Evolutionary conservation across 1,140 invertebrate genomes (phyloP), one percentile per base, ranked within the genome.

Genomic region (Dysdera silvatica): DNA sequence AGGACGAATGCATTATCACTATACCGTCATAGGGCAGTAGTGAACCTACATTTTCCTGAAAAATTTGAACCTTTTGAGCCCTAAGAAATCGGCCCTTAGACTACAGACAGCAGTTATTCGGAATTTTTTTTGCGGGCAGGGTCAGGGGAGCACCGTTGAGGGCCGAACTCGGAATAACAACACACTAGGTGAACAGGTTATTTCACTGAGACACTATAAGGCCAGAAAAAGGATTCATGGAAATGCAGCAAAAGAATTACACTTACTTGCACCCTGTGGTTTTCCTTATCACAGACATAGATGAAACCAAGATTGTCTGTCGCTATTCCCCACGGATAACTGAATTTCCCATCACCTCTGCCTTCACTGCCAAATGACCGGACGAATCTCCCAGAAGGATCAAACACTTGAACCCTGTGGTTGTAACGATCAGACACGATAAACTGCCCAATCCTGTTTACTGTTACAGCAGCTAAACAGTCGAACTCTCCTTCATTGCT

Each of bases 251-350:
- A 53, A 35, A 6, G 8, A 16, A 35, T 32, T 67, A 20, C 23
- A 18, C 28, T 59, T 35, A 61, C 63, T 56, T 73, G 75, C 64
- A 95, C 86, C 78, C 93, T 84, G 79, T 96, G 91, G 81, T 96
- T 96, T 80, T 97, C 94, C 81, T 98, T 98, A 80, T 99, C 95
- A 80, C 92, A 97, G 48, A 98, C 93, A 76, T 98, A 99, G 74
- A 98, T 97, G 78, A 96, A 95, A 70, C 95, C 95, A 71, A 96
- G 83, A 52, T 91, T 91, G 77, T 98, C 95, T 45, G 95, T 96
- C 56, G 92, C 91, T 62, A 98, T 89, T 61, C 95, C 95, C 94
- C 95, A 98, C 7, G 95, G 95, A 80, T 97, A 97, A 80, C 93
- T 95, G 79, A 98, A 94, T 72, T 91, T 84, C 33, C 80, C 79